Evolutionary conservation across 37 sponge, comb jelly and placozoan species (phyloP), one percentile per base, ranked within the genome.

Genomic region (Aplysina aerophoba): DNA sequence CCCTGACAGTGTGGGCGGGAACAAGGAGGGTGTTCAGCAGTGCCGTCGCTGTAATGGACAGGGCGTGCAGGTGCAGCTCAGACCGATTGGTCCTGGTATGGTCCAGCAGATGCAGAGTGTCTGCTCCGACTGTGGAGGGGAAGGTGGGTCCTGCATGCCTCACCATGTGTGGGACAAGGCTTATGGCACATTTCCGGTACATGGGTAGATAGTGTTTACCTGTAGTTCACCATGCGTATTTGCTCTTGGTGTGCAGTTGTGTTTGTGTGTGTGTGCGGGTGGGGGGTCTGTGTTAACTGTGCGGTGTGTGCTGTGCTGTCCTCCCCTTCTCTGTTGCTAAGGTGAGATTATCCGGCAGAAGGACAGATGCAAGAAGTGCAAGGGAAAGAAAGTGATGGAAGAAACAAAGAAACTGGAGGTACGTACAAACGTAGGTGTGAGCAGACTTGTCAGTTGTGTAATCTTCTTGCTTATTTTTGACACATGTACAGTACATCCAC

Each of bases 351-450:
- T 96, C 38, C 68, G 80, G 36, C 87, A 88, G 79, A 97, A 95
- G 78, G 93, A 93, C 62, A 59, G 90, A 24, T 97, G 97, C 86
- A 94, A 90, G 81, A 94, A 86, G 44, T 97, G 97, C 87, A 86
- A 91, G 21, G 97, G 97, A 65, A 80, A 94, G 67, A 85, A 88
- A 56, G 86, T 95, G 0, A 37, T 93, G 19, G 90, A 97, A 22
- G 84, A 81, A 8, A 72, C 86, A 59, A 81, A 90, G 53, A 89
- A 79, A 38, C 85, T 95, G 30, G 93, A 92, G 80, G 97, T 96
- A 35, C 20, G 88, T 34, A 33, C 6, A 6, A 24, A 35, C 27
- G 14, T 88, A 16, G 16, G 17, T 0, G 21, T 80, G 15, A 73
- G 34, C 74, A 22, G 34, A 35, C 3, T 73, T 73, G 2, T 57